Base-by-base conservation (phyloP, 1,140 invertebrate genomes). In the Marisa cornuarietis region DNA sequence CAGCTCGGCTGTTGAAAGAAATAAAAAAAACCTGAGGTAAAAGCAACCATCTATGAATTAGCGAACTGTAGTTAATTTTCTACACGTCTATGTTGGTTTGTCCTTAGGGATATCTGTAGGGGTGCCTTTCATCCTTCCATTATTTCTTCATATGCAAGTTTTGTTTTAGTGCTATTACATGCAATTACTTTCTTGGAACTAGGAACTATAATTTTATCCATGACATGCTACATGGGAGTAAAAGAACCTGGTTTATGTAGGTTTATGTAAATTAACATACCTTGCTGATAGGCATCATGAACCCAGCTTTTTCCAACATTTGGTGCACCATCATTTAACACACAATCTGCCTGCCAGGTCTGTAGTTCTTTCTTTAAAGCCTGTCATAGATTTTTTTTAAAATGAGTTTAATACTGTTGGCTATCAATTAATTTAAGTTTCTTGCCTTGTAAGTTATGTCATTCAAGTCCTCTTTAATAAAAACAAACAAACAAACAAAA, bases 241-340 rank as follows among this genome's bases (percentile, higher is more conserved):
- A 42, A 42, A 4, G 31, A 42, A 42, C 6, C 31, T 42, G 31
- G 6, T 42, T 42, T 58, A 18, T 1, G 9, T 18, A 58, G 54
- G 54, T 1, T 58, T 58, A 58, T 42, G 4, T 18, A 58, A 58
- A 11, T 58, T 49, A 13, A 66, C 20, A 77, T 82, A 92, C 93
- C 92, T 92, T 99, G 99, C 85, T 96, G 94, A 90, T 97, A 99
- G 8, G 99, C 97, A 94, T 99, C 99, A 90, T 97, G 96, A 4
- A 98, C 88, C 99, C 99, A 99, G 91, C 97, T 99, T 88, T 91
- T 90, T 89, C 99, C 99, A 65, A 99, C 96, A 93, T 99, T 99
- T 3, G 99, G 99, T 69, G 99, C 98, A 88, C 98, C 99, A 92
- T 99, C 99, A 90, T 99, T 94, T 4, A 99, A 92, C 0, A 99